Evolutionary conservation across 2,797 vertebrate genomes (phyloP), one percentile per base, ranked within the genome.

Genomic region (Menidia menidia): DNA sequence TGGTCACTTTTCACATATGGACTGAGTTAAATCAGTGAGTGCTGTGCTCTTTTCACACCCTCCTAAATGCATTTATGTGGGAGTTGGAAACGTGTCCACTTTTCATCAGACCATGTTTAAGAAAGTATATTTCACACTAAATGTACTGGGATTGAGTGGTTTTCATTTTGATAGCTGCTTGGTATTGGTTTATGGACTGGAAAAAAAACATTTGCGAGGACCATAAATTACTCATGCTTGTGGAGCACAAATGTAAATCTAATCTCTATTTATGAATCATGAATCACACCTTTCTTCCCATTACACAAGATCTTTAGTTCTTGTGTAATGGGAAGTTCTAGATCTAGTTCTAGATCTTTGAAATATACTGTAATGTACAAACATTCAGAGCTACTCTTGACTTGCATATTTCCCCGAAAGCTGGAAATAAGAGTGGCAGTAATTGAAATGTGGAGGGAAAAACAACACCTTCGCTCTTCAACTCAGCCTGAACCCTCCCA

Each of bases 31-130:
- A 53, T 33, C 15, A 15, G 12, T 13, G 43, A 35, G 31, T 35
- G n/a, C 53, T 52, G 35, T 53, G n/a, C 41, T 61, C n/a, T 58
- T 47, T 71, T 60, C 41, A 54, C 58, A 63, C 59, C 43, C 41
- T 50, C 48, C 25, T 0, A 35, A 45, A 60, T 14, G 0, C 32
- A 52, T 65, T 60, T 48, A 58, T n/a, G 33, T 41, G 39, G 45
- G 47, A 60, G n/a, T 60, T 12, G 30, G 12, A 58, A 68, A 66
- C 50, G 31, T 68, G 57, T 45, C 50, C 52, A 56, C 50, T 60
- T 53, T 44, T 60, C 16, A 51, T 68, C 16, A 15, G 35, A 44
- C 12, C 48, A 44, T 31, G 32, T 64, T 51, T 3, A 45, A 19
- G 18, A 33, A 44, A 42, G 33, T 31, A 43, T 59, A 44, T 14